These are phyloP conservation scores for Carduelis carduelis DNA, from an alignment of 2,797 vertebrate species.

Conservation along the genomic window DNA sequence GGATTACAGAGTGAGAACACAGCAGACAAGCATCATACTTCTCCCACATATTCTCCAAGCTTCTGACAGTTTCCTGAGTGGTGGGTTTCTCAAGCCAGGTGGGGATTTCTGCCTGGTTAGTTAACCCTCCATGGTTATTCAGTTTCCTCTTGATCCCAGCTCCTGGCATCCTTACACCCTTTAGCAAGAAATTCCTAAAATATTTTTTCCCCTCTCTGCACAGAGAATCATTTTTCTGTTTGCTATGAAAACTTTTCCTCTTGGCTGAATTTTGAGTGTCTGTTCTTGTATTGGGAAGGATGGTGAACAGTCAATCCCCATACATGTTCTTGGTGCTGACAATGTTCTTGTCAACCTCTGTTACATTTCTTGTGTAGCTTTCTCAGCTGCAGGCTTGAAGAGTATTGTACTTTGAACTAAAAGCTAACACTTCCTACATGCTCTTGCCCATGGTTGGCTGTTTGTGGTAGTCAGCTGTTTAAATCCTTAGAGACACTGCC, in stretches of 20 bases:
- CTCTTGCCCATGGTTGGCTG: not conserved
- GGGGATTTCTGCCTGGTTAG: not conserved
- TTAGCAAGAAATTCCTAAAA: not conserved
- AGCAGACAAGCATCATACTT: not conserved
- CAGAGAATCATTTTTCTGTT: not conserved
- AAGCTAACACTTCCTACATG: not conserved
- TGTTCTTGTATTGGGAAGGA: not conserved
- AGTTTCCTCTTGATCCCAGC: not conserved
- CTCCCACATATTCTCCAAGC: not conserved
- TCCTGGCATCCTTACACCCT: not conserved
- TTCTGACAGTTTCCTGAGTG: not conserved
- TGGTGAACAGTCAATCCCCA: not conserved
- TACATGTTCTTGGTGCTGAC: not conserved
- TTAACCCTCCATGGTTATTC: not conserved
- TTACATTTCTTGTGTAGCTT: not conserved
- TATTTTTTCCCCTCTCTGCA: rapidly evolving
- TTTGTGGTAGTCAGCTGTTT: not conserved
- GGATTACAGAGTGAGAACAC: not conserved
- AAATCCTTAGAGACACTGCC: not conserved
- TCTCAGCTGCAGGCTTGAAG: not conserved
- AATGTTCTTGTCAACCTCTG: not conserved
- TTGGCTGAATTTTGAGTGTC: not conserved
- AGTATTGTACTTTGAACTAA: not conserved
- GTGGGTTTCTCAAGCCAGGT: not conserved
- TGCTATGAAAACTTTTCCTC: not conserved